These are phyloP conservation scores for Drosophila peninsularis DNA, from an alignment of 2,888 invertebrate species.

Conservation along the genomic window DNA sequence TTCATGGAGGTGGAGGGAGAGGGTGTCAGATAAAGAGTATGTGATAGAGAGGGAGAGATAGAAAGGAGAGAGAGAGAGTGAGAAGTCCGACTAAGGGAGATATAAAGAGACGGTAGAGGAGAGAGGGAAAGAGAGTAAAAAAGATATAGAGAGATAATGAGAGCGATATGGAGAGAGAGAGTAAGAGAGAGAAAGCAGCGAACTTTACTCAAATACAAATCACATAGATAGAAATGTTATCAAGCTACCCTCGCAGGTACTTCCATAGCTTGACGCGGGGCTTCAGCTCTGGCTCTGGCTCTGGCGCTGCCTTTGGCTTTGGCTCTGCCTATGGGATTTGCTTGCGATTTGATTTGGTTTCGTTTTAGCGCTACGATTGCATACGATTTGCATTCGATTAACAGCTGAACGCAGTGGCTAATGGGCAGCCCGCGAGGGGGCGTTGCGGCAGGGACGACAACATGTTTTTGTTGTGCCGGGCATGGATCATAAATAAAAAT, in stretches of 20 bases:
- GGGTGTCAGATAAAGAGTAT: too few relatives aligned
- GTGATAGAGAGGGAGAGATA: too few relatives aligned
- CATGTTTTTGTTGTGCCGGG: constrained; percentile 49
- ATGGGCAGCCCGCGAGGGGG: not conserved
- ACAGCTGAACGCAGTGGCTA: not conserved
- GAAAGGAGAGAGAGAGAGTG: not conserved
- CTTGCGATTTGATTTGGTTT: constrained; percentile 45
- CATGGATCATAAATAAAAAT: constrained; percentile 66
- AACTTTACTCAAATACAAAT: not conserved
- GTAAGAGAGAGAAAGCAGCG: not conserved
- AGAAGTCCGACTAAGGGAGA: too few relatives aligned
- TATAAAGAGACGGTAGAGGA: not conserved
- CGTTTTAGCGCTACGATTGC: constrained; percentile 60
- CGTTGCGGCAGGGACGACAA: constrained; percentile 19
- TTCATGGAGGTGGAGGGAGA: too few relatives aligned
- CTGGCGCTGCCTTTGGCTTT: constrained; percentile 1
- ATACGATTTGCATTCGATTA: constrained; percentile 75
- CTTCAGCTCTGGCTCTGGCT: not conserved
- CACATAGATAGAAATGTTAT: not conserved
- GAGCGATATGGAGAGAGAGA: not conserved
- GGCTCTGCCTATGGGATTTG: constrained; percentile 11
- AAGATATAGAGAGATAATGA: not conserved
- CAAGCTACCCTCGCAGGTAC: not conserved
- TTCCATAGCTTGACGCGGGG: not conserved
- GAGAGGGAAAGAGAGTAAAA: not conserved